A percentile compares a stretch with the other conserved stretches of the same genome.
These are phyloP conservation scores for Eptatretus atami DNA, from an alignment of 2,797 vertebrate species.

Conservation along the genomic window DNA sequence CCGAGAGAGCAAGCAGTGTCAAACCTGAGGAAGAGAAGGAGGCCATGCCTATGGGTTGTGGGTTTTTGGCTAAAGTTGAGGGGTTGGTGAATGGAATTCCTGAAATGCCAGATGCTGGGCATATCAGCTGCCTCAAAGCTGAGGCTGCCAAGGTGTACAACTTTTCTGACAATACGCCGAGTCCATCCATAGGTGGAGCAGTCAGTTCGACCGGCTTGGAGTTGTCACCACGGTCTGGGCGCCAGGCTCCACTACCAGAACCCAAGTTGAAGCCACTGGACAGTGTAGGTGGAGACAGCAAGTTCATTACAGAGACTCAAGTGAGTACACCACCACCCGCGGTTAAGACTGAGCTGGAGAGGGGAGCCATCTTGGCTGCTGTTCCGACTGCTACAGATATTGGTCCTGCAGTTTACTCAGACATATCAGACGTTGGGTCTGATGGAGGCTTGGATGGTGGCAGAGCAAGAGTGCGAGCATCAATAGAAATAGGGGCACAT, in stretches of 20 bases:
- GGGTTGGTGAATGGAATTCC: slow-evolving; percentile 33
- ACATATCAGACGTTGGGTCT: slow-evolving; percentile 77
- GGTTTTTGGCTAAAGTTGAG: slow-evolving; percentile 54
- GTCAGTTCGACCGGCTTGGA: slow-evolving; percentile 43
- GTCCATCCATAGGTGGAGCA: slow-evolving; percentile 69
- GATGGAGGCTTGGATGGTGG: slow-evolving; percentile 67
- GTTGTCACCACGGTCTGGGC: slow-evolving; percentile 19
- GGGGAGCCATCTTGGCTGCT: not conserved
- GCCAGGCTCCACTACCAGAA: slow-evolving; percentile 10
- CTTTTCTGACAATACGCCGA: slow-evolving; percentile 86
- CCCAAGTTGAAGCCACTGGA: not conserved
- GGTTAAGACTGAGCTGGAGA: not conserved
- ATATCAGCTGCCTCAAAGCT: slow-evolving; percentile 92
- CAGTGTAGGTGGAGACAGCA: not conserved
- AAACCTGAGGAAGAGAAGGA: not conserved
- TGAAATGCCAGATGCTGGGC: slow-evolving; percentile 50
- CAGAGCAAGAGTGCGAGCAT: not conserved
- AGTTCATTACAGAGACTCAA: no score
- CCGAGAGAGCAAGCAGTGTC: slow-evolving; percentile 26
- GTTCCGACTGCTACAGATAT: slow-evolving; percentile 25
- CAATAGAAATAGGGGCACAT: not conserved
- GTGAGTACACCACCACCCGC: slow-evolving; percentile 15
- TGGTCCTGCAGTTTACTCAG: slow-evolving; percentile 76
- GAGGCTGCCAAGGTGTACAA: slow-evolving; percentile 98
- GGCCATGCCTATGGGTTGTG: not conserved